phyloP scores from a whole-genome alignment of 2,888 invertebrate genomes.

The Conchocele bisecta region DNA sequence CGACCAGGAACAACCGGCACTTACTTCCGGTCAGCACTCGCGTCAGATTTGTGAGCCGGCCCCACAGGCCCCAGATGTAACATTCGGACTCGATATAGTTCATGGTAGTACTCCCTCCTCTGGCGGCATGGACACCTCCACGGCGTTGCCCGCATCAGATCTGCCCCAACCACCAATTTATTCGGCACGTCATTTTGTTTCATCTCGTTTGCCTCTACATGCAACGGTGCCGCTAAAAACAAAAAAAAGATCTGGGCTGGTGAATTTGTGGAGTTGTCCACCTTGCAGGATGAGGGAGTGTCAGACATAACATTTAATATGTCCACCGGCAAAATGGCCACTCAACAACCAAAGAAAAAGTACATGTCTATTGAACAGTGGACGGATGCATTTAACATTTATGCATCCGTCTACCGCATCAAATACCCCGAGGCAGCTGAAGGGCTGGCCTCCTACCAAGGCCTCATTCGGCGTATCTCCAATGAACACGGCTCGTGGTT shows the following conservation, averaged over 20 bases:
- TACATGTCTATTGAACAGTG: conserved; percentile 5
- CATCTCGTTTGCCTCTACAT: neutral
- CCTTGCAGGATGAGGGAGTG: conserved; percentile 4
- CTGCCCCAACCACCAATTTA: too few species aligned
- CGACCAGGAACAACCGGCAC: too few species aligned
- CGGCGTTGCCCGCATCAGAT: too few species aligned
- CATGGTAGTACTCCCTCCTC: too few species aligned
- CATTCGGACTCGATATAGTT: too few species aligned
- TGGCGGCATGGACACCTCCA: too few species aligned
- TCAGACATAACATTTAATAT: neutral
- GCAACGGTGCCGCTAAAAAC: neutral
- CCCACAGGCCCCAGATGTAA: too few species aligned
- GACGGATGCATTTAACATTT: conserved; percentile 6
- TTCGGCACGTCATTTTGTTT: too few species aligned
- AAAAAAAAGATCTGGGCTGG: neutral
- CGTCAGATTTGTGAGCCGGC: too few species aligned
- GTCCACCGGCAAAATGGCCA: neutral
- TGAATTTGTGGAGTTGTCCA: conserved; percentile 16
- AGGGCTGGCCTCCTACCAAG: neutral
- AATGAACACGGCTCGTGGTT: neutral
- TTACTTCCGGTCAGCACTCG: too few species aligned
- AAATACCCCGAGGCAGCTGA: conserved; percentile 10
- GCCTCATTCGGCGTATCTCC: neutral
- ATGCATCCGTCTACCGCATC: neutral
- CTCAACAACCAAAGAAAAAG: neutral